phyloP scores from a whole-genome alignment of 35 echinoderm and acorn worm species.

The Ptychodera flava region DNA sequence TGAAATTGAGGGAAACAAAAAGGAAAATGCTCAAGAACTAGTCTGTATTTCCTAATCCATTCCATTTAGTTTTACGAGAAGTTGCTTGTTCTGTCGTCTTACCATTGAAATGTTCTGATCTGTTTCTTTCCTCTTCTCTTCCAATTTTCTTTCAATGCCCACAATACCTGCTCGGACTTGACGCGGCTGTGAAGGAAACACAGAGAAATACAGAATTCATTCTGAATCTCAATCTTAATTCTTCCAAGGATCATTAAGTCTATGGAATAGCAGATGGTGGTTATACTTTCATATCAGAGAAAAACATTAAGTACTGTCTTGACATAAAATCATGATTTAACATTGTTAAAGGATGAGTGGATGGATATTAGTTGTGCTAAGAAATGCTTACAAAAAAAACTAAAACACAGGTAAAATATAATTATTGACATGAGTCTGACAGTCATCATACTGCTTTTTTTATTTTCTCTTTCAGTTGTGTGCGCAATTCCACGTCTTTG shows the following conservation, averaged over 20 bases:
- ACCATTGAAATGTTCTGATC: conserved; percentile 90
- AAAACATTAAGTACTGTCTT: background rate
- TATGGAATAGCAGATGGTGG: background rate
- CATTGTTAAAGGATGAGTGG: background rate
- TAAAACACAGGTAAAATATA: too few species aligned
- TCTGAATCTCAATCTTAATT: background rate
- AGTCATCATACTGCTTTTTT: too few species aligned
- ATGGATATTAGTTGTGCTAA: too few species aligned
- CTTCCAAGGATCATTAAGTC: background rate
- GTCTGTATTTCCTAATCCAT: too few species aligned
- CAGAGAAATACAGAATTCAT: background rate
- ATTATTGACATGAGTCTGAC: too few species aligned
- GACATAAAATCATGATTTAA: background rate
- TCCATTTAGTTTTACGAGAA: too few species aligned
- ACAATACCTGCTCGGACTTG: conserved; percentile 86
- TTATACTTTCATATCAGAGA: background rate
- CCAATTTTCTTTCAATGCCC: conserved; percentile 85
- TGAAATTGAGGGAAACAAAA: too few species aligned
- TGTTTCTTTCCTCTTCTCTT: conserved; percentile 81
- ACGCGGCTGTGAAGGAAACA: conserved; percentile 46
- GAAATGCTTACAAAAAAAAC: too few species aligned
- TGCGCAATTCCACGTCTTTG: too few species aligned
- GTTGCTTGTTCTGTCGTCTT: too few species aligned
- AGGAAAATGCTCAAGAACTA: too few species aligned
- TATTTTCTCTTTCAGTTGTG: too few species aligned